Evolutionary conservation across 2,888 invertebrate genomes (phyloP).

Genomic region (Melanostoma mellinum): DNA sequence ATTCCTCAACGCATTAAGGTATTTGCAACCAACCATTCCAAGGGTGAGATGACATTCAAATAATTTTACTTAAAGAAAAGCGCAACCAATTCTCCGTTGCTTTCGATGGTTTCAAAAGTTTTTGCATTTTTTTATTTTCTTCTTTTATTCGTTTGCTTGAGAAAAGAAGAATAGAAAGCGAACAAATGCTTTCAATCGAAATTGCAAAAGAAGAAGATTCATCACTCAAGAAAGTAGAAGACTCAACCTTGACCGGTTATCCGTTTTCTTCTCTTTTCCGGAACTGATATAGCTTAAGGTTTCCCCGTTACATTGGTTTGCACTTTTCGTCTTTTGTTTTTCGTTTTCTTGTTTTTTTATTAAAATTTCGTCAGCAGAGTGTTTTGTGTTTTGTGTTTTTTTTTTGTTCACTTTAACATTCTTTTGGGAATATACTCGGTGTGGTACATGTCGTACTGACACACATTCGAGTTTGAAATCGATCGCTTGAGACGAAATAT

Average conservation of each 20-base stretch:
- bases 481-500: constrained; percentile 49
- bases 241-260: constrained; percentile 69
- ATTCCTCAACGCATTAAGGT: constrained; percentile 34
- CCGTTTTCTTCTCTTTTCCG: constrained; percentile 39
- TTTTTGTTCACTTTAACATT: constrained; percentile 15
- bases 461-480: constrained; percentile 25
- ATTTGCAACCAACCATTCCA: constrained; percentile 8
- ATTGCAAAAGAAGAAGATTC: constrained; percentile 57
- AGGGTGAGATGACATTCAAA: constrained; percentile 36
- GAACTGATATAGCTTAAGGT: constrained; percentile 57
- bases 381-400: constrained; percentile 17
- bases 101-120: background rate
- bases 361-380: constrained; percentile 35
- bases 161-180: background rate
- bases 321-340: constrained; percentile 63
- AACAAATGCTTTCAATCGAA: constrained; percentile 63
- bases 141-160: background rate
- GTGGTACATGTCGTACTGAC: background rate
- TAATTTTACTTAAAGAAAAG: constrained; percentile 34
- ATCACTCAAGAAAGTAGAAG: constrained; percentile 54
- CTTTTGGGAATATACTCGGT: constrained; percentile 16
- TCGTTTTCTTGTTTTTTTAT: constrained; percentile 10
- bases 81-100: constrained; percentile 18
- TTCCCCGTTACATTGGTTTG: constrained; percentile 67
- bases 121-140: background rate